Base-by-base conservation (phyloP, 2,888 invertebrate genomes). In the Drosophila kambysellisi region DNA sequence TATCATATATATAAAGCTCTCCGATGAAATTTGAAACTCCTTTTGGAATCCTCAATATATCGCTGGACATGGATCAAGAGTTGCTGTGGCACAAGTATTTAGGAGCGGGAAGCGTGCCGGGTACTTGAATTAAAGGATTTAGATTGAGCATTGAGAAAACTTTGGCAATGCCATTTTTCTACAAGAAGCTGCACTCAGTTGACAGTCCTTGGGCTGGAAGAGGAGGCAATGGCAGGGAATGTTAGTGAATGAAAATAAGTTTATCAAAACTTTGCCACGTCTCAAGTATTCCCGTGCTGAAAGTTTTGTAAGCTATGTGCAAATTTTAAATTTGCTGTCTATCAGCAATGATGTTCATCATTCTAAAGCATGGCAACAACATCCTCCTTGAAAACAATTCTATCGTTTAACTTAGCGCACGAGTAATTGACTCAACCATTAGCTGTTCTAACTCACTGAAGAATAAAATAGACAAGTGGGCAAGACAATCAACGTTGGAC, bases 171-270 rank as follows among this genome's bases (percentile, higher is more conserved):
- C 41, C 15, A 30, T 37, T 37, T 25, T 56, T 25, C 29, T 3
- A 30, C 5, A n/a, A 56, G 32, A 75, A 66, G 75, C 67, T 66
- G 72, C 74, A 73, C n/a, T 20, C 35, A 20, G 52, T 52, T 56
- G 41, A 37, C 58, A 51, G 25, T 57, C 51, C 37, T 70, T 35
- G 30, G 29, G 11, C 37, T n/a, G 12, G 17, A 11, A 1, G 20
- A 25, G 50, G 33, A 30, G 39, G 20, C 39, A n/a, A 46, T 4
- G 35, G 25, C 51, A 30, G 30, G 5, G 35, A 52, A 53, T 37
- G 43, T 39, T 46, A 46, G 59, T 70, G 56, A 59, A 56, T 76
- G 46, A 63, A 62, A 74, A 53, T 62, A 8, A 61, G 62, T 76
- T 54, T 30, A 56, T 29, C 46, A n/a, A 46, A 63, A 56, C 56